These are phyloP conservation scores for Proterorhinus semilunaris DNA, from an alignment of 2,113 vertebrate genomes.

Conservation along the genomic window DNA sequence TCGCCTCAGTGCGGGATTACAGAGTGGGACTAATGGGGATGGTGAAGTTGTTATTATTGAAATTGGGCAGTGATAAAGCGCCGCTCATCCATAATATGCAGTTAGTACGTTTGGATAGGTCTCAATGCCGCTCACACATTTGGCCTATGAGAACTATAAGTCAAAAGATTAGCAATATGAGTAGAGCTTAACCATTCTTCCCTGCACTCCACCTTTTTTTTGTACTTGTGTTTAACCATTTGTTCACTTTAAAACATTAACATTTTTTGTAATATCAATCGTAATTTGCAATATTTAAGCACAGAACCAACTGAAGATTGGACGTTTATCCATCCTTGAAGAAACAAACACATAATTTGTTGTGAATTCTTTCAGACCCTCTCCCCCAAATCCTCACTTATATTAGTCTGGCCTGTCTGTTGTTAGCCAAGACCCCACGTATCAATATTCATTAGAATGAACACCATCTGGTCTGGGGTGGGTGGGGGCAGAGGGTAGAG, in stretches of 20 bases:
- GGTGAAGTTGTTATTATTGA: not conserved
- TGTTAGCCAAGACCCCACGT: conserved; percentile 59
- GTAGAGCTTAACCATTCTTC: too few species aligned
- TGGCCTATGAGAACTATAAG: too few species aligned
- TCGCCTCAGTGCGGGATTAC: not conserved
- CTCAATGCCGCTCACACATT: not conserved
- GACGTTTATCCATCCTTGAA: not conserved
- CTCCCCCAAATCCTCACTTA: conserved; percentile 37
- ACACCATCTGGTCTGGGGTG: conserved; percentile 76
- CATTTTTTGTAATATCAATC: too few species aligned
- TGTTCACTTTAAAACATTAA: too few species aligned
- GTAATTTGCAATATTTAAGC: too few species aligned
- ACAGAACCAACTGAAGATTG: too few species aligned
- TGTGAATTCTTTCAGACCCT: conserved; percentile 20
- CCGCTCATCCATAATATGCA: not conserved
- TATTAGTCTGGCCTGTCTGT: conserved; percentile 40
- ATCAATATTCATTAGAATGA: conserved; percentile 77
- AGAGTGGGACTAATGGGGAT: not conserved
- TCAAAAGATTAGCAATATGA: too few species aligned
- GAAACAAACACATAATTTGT: conserved; percentile 2
- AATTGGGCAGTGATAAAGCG: not conserved
- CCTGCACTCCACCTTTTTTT: too few species aligned
- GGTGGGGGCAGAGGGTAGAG: conserved; percentile 51
- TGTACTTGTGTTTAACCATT: too few species aligned
- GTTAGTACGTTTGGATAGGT: conserved; percentile 17